Evolutionary conservation across 2,888 invertebrate species (phyloP), one percentile per base, ranked within the genome.

Genomic region (Cremastobaeus sp.): DNA sequence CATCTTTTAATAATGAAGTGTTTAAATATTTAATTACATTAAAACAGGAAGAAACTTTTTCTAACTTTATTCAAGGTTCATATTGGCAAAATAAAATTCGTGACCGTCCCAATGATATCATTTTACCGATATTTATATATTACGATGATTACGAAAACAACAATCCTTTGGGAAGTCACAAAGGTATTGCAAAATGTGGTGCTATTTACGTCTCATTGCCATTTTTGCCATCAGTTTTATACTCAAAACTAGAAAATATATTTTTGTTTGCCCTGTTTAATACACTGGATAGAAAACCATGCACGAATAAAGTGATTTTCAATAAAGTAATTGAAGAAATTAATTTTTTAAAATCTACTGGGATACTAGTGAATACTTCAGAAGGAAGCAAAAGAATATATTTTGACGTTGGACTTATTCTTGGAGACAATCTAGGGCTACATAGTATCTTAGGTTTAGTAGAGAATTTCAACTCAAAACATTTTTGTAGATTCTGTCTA

Each of bases 361-460:
- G 76, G 2, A 74, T 76, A 3, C 15, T 11, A 12, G 48, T 72
- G 18, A 12, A 65, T 6, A 30, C 32, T 1, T 39, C 41, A 5
- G 20, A 11, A 1, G 35, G 35, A 35, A 11, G 35, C 12, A 34
- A 43, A 14, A 52, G 32, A 39, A 34, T 65, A 17, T 76, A 57
- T 50, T 78, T 77, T 18, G 48, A 66, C 6, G n/a, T n/a, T n/a
- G n/a, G n/a, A n/a, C n/a, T n/a, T n/a, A n/a, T n/a, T n/a, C n/a
- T 77, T 9, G 78, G 77, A 1, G 77, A 78, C 32, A 78, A 78
- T 59, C 52, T 77, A 3, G 78, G 68, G 2, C 0, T 78, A 6
- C 45, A 77, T 50, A 47, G 52, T 11, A 15, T 75, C n/a, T 12
- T 76, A 25, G 77, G 76, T 11, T 76, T 77, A 48, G 37, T 28